Percentiles rank a stretch among this genome's conserved stretches.
phyloP scores from a whole-genome alignment of 2,113 vertebrate genomes.

The Zootoca vivipara region DNA sequence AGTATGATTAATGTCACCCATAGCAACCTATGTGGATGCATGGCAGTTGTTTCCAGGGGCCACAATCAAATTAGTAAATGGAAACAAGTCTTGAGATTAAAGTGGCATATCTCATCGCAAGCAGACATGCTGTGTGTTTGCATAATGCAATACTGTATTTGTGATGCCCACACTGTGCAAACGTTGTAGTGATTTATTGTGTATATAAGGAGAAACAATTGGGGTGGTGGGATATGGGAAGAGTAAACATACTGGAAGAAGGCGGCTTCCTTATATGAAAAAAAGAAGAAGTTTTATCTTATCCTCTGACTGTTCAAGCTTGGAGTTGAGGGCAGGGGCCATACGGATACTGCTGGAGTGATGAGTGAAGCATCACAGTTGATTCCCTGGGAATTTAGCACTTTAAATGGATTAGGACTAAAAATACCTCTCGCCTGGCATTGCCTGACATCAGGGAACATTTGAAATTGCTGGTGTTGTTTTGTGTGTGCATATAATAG shows the following conservation, averaged over 20 bases:
- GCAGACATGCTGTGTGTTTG: accelerated
- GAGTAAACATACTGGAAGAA: conserved; percentile 2
- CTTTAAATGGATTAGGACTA: conserved; percentile 77
- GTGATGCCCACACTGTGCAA: neutral
- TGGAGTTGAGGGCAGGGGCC: conserved; percentile 1
- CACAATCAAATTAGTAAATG: conserved; percentile 14
- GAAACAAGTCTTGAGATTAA: conserved; percentile 7
- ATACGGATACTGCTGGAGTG: conserved; percentile 40
- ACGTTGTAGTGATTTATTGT: conserved; percentile 37
- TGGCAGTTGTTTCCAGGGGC: conserved; percentile 8
- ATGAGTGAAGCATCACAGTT: conserved; percentile 60
- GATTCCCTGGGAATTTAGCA: conserved; percentile 70
- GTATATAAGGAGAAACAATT: conserved; percentile 8
- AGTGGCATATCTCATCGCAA: neutral
- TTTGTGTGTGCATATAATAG: neutral
- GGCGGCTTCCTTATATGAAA: conserved; percentile 31
- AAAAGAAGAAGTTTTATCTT: conserved; percentile 42
- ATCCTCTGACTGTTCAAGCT: conserved; percentile 33
- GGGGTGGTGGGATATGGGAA: too few species aligned
- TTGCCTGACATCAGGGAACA: conserved; percentile 11
- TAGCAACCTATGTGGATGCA: neutral
- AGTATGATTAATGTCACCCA: neutral
- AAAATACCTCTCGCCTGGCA: conserved; percentile 68
- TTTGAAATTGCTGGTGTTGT: conserved; percentile 31
- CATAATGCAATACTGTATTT: conserved; percentile 17